Percentiles rank a stretch among this genome's conserved stretches.
Evolutionary conservation across 2,888 invertebrate genomes (phyloP).

Genomic region (Aelia acuminata): DNA sequence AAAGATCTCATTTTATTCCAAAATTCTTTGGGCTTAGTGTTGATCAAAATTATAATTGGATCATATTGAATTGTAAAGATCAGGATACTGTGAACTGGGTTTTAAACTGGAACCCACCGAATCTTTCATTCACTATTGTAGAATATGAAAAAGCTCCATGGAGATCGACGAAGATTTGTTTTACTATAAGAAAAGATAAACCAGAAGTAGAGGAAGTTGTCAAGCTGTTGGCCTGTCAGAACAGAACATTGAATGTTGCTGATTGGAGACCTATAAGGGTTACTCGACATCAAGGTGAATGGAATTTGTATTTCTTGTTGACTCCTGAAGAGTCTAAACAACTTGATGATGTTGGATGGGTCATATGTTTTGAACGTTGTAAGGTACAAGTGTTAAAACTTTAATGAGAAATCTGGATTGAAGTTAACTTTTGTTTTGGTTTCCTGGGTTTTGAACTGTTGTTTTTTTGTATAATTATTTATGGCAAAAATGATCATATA

Average conservation of each 20-base stretch:
- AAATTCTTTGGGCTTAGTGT: background rate
- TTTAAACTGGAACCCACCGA: background rate
- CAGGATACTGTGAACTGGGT: background rate
- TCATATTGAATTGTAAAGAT: background rate
- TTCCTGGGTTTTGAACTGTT: no score
- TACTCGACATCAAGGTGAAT: background rate
- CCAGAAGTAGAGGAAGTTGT: slow-evolving; percentile 2
- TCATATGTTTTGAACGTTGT: background rate
- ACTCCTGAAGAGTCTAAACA: background rate
- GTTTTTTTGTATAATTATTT: background rate
- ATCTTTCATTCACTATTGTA: background rate
- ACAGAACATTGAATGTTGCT: background rate
- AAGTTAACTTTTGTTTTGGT: background rate
- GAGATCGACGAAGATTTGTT: background rate
- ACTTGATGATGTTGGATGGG: background rate
- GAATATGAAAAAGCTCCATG: background rate
- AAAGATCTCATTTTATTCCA: background rate
- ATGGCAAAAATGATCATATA: no score
- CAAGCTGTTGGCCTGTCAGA: background rate
- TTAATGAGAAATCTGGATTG: background rate
- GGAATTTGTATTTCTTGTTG: background rate
- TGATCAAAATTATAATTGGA: background rate
- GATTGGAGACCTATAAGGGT: background rate
- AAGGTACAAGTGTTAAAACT: background rate
- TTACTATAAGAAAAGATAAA: background rate